Percentiles rank a stretch among this genome's conserved stretches.
Evolutionary conservation across 2,113 vertebrate species (phyloP).

Genomic region (Carassius gibelio): DNA sequence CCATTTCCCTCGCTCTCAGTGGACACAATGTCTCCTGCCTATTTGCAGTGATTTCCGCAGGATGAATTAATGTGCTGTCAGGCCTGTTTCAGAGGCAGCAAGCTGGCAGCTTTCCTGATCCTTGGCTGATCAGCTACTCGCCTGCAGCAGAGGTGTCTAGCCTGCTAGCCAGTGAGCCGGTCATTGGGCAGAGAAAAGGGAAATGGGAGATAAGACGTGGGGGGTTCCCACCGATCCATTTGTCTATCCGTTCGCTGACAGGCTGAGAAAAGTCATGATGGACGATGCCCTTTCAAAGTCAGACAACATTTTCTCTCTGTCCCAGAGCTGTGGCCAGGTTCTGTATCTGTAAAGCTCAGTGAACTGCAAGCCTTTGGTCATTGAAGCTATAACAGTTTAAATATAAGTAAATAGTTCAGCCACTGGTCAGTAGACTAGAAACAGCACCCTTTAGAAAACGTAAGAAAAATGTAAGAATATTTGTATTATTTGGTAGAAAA

Average conservation of each 20-base stretch:
- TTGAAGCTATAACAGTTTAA: background rate
- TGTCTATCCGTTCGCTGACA: conserved; percentile 69
- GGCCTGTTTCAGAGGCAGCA: conserved; percentile 64
- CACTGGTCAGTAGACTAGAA: background rate
- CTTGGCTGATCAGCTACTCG: conserved; percentile 56
- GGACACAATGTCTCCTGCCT: conserved; percentile 68
- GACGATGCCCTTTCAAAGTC: conserved; percentile 77
- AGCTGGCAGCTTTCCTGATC: conserved; percentile 57
- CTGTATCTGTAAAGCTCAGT: conserved; percentile 54
- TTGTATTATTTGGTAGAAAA: too few species aligned
- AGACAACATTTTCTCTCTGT: conserved; percentile 82
- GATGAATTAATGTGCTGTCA: conserved; percentile 82
- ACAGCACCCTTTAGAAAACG: background rate
- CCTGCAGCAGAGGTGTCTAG: conserved; percentile 66
- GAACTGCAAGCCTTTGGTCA: background rate
- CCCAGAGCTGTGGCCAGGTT: conserved; percentile 70
- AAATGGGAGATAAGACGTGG: conserved; percentile 13
- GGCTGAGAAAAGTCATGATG: conserved; percentile 71
- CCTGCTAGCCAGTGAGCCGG: conserved; percentile 55
- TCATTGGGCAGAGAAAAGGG: conserved; percentile 59
- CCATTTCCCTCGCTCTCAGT: conserved; percentile 53
- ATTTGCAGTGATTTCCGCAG: conserved; percentile 70
- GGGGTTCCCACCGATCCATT: conserved; percentile 45
- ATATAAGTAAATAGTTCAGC: background rate
- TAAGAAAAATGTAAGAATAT: too few species aligned